Conservation (phyloP, 2,888 invertebrate species). For the Cylloceria caligata region DNA sequence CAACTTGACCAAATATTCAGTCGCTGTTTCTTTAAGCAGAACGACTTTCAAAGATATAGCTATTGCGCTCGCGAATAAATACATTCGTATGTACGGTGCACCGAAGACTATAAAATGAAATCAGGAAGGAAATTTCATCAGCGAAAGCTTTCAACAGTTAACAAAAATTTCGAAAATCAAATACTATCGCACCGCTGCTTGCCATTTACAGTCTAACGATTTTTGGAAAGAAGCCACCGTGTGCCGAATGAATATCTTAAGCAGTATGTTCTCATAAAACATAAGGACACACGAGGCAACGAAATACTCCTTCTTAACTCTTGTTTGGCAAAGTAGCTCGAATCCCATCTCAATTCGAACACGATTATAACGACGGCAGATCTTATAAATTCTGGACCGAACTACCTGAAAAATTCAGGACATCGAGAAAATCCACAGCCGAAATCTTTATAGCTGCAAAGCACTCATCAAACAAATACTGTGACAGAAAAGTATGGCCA, state of each 20-base stretch:
- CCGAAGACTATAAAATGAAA: not conserved
- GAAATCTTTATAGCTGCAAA: too few relatives aligned
- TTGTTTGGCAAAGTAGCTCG: too few relatives aligned
- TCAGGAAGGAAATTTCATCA: not conserved
- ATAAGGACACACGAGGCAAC: not conserved
- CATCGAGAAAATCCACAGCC: too few relatives aligned
- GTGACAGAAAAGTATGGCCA: too few relatives aligned
- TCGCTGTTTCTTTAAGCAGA: not conserved
- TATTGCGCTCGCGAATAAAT: not conserved
- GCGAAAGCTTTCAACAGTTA: not conserved
- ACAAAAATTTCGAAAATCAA: not conserved
- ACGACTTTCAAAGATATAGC: not conserved
- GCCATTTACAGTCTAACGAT: slow-evolving; percentile 2
- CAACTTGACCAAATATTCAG: not conserved
- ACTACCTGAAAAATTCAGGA: too few relatives aligned
- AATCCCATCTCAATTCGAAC: too few relatives aligned
- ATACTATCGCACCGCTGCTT: not conserved
- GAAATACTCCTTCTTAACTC: too few relatives aligned
- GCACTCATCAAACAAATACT: too few relatives aligned
- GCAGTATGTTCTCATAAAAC: not conserved
- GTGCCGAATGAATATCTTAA: not conserved
- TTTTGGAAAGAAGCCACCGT: not conserved
- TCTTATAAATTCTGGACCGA: too few relatives aligned
- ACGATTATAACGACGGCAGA: too few relatives aligned
- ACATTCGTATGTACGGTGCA: not conserved